Conservation (phyloP, 2,113 vertebrate genomes). For the Nycticorax nycticorax region DNA sequence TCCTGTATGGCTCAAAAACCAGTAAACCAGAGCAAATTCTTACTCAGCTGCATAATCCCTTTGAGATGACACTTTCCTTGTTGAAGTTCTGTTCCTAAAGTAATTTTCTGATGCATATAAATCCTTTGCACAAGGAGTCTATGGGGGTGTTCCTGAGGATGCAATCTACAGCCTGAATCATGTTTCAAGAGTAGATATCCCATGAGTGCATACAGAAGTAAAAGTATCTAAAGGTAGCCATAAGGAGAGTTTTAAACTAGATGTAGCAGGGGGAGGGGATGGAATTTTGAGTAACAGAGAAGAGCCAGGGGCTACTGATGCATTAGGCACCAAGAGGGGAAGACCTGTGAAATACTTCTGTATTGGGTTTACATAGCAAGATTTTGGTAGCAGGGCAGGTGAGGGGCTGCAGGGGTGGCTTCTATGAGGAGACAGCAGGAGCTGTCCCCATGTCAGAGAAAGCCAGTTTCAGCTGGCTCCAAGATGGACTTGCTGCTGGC, state of each 20-base stretch:
- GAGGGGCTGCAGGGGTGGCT: not conserved
- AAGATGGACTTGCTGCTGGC: not conserved
- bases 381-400: accelerated
- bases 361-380: not conserved
- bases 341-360: not conserved
- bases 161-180: not conserved
- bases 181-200: not conserved
- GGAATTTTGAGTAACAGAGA: not conserved
- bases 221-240: not conserved
- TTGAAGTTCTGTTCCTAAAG: not conserved
- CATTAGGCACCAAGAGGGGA: not conserved
- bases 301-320: not conserved
- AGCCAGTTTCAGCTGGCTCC: not conserved
- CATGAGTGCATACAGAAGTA: not conserved
- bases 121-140: not conserved
- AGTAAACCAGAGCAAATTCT: not conserved
- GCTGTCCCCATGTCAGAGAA: not conserved
- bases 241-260: not conserved
- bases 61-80: not conserved
- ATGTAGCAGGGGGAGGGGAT: not conserved
- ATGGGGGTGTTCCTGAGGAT: not conserved
- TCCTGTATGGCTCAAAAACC: not conserved
- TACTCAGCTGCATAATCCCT: not conserved
- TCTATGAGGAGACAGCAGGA: not conserved
- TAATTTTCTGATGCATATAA: not conserved